Percentiles rank a stretch among this genome's conserved stretches.
phyloP scores from a whole-genome alignment of 2,113 vertebrate genomes.

The Salvelinus sp. region DNA sequence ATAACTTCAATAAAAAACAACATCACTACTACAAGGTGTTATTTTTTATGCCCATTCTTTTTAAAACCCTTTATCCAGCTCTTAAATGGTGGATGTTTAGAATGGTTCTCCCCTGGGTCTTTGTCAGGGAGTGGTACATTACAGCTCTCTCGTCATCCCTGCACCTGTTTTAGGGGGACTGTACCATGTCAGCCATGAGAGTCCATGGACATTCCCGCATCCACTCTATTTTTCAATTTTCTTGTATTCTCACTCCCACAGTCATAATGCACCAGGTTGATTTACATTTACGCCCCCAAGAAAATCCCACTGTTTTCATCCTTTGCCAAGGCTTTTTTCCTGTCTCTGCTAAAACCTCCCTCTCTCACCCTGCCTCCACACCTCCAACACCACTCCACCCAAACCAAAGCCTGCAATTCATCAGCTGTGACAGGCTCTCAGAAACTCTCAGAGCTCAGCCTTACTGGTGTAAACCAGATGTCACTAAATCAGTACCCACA shows the following conservation, averaged over 20 bases:
- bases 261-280: conserved; percentile 29
- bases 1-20: too few species aligned
- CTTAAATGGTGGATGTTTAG: too few species aligned
- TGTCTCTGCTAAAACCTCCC: neutral
- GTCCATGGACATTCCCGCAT: neutral
- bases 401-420: conserved; percentile 28
- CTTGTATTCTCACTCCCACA: conserved; percentile 4
- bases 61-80: too few species aligned
- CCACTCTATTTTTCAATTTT: neutral
- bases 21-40: too few species aligned
- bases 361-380: conserved; percentile 8
- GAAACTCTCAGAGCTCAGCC: conserved; percentile 24
- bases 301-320: conserved; percentile 35
- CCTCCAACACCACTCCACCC: neutral
- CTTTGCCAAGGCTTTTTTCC: conserved; percentile 37
- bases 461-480: conserved; percentile 55
- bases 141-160: neutral
- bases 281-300: conserved; percentile 36
- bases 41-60: too few species aligned
- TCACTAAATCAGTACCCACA: conserved; percentile 56
- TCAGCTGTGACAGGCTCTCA: conserved; percentile 52
- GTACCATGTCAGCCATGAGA: conserved; percentile 2
- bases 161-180: neutral
- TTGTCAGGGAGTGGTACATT: too few species aligned
- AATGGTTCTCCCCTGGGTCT: too few species aligned